Conservation (phyloP, 2,888 invertebrate species). For the Hypena proboscidalis region DNA sequence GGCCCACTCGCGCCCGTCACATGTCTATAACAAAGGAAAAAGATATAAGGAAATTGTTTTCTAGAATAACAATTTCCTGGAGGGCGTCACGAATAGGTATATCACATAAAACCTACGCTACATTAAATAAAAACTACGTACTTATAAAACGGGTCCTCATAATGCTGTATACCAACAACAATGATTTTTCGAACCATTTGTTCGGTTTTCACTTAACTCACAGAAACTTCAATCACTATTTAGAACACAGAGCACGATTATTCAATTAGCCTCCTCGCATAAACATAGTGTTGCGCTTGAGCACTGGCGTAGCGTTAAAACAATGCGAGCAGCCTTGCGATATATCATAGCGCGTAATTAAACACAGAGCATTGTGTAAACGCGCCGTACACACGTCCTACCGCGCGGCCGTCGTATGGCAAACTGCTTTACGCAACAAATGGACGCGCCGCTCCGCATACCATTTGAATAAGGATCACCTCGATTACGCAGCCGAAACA, state of each 20-base stretch:
- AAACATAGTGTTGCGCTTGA: constrained; percentile 60
- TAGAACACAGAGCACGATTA: constrained; percentile 54
- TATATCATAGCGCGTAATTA: constrained; percentile 64
- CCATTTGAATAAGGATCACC: constrained; percentile 79
- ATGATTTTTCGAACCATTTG: constrained; percentile 81
- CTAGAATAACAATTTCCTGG: constrained; percentile 18
- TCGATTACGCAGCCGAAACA: constrained; percentile 72
- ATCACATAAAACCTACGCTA: constrained; percentile 23
- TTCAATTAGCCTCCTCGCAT: constrained; percentile 58
- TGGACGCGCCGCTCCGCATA: constrained; percentile 68
- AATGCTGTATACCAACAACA: constrained; percentile 76
- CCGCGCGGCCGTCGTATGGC: constrained; percentile 56
- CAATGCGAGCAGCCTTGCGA: constrained; percentile 63
- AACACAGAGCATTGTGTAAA: constrained; percentile 50
- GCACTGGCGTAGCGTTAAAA: constrained; percentile 57
- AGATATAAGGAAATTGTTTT: constrained; percentile 32
- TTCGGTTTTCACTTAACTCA: constrained; percentile 48
- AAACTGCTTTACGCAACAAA: constrained; percentile 70
- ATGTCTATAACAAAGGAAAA: constrained; percentile 73
- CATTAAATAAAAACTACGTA: constrained; percentile 50
- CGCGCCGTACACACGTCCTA: constrained; percentile 57
- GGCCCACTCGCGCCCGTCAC: constrained; percentile 78
- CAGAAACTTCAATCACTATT: constrained; percentile 59
- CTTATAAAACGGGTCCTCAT: constrained; percentile 81
- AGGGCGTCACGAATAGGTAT: constrained; percentile 27